Conservation (phyloP, 2,797 vertebrate species). For the Sciurus carolinensis region DNA sequence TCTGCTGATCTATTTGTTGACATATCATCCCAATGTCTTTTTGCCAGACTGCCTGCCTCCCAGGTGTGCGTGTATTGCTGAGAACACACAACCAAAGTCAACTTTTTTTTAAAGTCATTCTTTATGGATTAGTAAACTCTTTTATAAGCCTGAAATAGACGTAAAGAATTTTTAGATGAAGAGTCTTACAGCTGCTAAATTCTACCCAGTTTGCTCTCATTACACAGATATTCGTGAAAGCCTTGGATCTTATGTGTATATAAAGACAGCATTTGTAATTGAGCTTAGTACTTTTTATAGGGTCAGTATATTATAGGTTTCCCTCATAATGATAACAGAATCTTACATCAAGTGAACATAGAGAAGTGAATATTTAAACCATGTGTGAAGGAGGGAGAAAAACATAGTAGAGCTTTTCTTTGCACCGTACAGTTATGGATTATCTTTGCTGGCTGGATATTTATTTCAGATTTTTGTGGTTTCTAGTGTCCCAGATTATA, state of each 20-base stretch:
- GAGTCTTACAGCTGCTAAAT: slow-evolving; percentile 71
- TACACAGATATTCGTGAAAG: slow-evolving; percentile 54
- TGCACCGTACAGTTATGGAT: slow-evolving; percentile 58
- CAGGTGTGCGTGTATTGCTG: slow-evolving; percentile 48
- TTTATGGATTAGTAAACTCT: slow-evolving; percentile 76
- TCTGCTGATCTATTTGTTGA: slow-evolving; percentile 56
- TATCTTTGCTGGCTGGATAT: slow-evolving; percentile 77
- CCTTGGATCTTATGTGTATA: slow-evolving; percentile 53
- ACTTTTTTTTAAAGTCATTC: not conserved
- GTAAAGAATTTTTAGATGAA: slow-evolving; percentile 73
- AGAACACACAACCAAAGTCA: slow-evolving; percentile 65
- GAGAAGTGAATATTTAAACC: slow-evolving; percentile 80
- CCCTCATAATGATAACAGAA: slow-evolving; percentile 71
- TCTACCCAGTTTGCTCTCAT: slow-evolving; percentile 66
- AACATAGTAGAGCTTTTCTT: slow-evolving; percentile 78
- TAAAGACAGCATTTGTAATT: slow-evolving; percentile 64
- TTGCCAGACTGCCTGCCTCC: slow-evolving; percentile 68
- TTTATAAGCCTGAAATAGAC: slow-evolving; percentile 70
- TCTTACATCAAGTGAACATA: slow-evolving; percentile 58
- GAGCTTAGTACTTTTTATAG: slow-evolving; percentile 67
- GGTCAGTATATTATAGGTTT: slow-evolving; percentile 33
- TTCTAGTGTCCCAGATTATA: slow-evolving; percentile 80
- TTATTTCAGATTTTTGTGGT: slow-evolving; percentile 82
- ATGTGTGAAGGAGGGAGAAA: slow-evolving; percentile 21
- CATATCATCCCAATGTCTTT: slow-evolving; percentile 62